Evolutionary conservation across 1,140 invertebrate species (phyloP), one percentile per base, ranked within the genome.

Genomic region (Drosophila kanapiae): DNA sequence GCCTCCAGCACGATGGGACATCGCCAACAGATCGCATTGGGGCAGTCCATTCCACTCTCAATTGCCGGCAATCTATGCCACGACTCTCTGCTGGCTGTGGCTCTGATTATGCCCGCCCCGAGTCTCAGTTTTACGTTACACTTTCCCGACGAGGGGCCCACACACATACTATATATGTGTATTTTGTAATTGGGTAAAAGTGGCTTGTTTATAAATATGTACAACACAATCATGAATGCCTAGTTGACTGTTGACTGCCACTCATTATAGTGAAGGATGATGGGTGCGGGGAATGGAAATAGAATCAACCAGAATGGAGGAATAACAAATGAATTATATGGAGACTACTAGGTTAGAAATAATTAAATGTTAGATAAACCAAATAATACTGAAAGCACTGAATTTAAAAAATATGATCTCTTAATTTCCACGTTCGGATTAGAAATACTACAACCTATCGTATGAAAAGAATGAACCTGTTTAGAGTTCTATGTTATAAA

Each of bases 51-150:
- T 42, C 48, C 62, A 65, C 75, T 42, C 48, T 69, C 83, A 86
- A 86, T 87, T 87, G 84, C 57, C 45, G 62, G 74, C 77, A 88
- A 88, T 90, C 85, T 90, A 78, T 80, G 67, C 38, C 51, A 56
- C 78, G 43, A 67, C 63, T 75, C 58, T 62, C 48, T 29, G 38
- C 54, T 68, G 48, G 57, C 48, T 80, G 29, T 48, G 45, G 60
- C 74, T 61, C 64, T 80, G 80, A 68, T 67, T 84, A 40, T 58
- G 38, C 45, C 61, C 59, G 33, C 23, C 40, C 61, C 61, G 76
- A 76, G 75, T 68, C 54, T 38, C 67, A 56, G 49, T 63, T 67
- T 60, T 58, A 59, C 77, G 56, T 49, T 33, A 45, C 42, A 63
- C 47, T 37, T 47, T 78, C 63, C 67, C 53, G 18, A n/a, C 37